These are phyloP conservation scores for Chaetogeoica ovagalla DNA, from an alignment of 2,888 invertebrate species.

Conservation along the genomic window DNA sequence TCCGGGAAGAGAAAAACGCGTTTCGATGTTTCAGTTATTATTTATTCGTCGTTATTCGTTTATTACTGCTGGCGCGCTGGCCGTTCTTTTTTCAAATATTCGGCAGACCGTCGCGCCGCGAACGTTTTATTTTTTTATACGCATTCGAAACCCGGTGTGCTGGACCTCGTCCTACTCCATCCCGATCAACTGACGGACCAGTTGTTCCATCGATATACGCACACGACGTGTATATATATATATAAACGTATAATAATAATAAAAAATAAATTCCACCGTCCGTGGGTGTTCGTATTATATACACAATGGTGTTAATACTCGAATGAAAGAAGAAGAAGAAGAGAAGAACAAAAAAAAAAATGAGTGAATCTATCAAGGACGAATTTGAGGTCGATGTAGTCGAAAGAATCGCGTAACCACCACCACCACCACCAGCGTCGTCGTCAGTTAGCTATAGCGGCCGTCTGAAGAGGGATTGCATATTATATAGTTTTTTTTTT, in stretches of 20 bases:
- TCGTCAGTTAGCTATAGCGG: background rate
- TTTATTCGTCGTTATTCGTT: background rate
- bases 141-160: background rate
- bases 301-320: constrained; percentile 37
- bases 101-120: background rate
- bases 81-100: constrained; percentile 7
- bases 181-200: constrained; percentile 37
- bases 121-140: background rate
- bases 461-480: background rate
- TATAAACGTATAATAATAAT: background rate
- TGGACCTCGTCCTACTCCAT: constrained; percentile 1
- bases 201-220: constrained; percentile 46
- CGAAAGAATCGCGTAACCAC: constrained; percentile 23
- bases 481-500: background rate
- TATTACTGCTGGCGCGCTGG: background rate
- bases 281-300: constrained; percentile 37
- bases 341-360: background rate
- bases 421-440: background rate
- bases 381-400: constrained; percentile 50
- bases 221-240: background rate
- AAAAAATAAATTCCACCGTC: constrained; percentile 48
- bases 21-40: too few relatives aligned
- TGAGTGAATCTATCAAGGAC: constrained; percentile 39
- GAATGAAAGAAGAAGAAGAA: background rate
- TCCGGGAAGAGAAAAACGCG: too few relatives aligned